These are phyloP conservation scores for Phalacrocorax aristotelis DNA, from an alignment of 2,113 vertebrate genomes.

Conservation along the genomic window DNA sequence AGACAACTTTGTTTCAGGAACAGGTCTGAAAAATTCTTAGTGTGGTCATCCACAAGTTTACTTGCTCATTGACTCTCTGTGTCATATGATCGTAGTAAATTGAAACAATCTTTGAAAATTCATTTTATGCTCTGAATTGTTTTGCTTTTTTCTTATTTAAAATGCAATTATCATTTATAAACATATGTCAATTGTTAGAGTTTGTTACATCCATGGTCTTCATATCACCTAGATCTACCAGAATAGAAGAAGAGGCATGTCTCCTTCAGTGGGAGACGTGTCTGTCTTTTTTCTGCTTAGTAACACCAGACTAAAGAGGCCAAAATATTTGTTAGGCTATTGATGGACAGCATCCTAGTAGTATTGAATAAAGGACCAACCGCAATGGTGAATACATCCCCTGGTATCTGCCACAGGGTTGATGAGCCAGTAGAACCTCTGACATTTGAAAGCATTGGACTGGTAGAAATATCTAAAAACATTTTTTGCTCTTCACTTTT, in stretches of 20 bases:
- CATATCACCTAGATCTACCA: not conserved
- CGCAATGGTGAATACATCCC: not conserved
- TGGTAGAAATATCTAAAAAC: not conserved
- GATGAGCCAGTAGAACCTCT: conserved; percentile 36
- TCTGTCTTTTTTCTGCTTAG: not conserved
- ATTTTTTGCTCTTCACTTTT: not conserved
- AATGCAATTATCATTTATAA: not conserved
- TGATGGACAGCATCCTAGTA: conserved; percentile 29
- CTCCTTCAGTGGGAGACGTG: not conserved
- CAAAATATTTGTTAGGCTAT: conserved; percentile 9
- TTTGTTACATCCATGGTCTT: not conserved
- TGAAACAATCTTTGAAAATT: not conserved
- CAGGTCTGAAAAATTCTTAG: not conserved
- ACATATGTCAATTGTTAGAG: not conserved
- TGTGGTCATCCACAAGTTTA: not conserved
- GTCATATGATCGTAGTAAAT: not conserved
- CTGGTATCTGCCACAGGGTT: not conserved
- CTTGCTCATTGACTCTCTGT: not conserved
- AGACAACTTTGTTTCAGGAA: not conserved
- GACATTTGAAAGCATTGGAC: not conserved
- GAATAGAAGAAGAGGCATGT: not conserved
- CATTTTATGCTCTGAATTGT: not conserved
- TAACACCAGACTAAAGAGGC: not conserved
- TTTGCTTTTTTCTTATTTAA: not conserved
- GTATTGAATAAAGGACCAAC: not conserved